Conservation (phyloP, 2,797 vertebrate genomes). For the Decapterus maruadsi region DNA sequence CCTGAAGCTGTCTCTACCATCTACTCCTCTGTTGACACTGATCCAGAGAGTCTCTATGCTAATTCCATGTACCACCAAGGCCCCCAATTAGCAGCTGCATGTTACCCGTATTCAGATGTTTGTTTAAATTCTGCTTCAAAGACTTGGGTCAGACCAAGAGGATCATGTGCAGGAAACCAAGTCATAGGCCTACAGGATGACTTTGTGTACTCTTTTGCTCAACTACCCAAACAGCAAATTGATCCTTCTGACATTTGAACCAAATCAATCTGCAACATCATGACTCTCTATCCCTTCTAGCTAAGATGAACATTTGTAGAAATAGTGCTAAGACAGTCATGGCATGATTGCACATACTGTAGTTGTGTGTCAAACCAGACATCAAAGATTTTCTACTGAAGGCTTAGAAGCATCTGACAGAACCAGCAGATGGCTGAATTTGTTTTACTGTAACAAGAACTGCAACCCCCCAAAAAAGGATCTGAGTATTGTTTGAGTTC, state of each 20-base stretch:
- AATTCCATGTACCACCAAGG: constrained; percentile 1
- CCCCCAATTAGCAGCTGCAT: background rate
- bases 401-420: too few species aligned
- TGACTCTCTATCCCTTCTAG: too few species aligned
- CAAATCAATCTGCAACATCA: too few species aligned
- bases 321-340: too few species aligned
- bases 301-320: too few species aligned
- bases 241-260: background rate
- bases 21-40: background rate
- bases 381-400: too few species aligned
- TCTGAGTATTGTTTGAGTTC: too few species aligned
- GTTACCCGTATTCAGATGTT: background rate
- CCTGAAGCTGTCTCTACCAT: background rate
- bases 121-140: background rate
- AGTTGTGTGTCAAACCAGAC: too few species aligned
- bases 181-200: background rate
- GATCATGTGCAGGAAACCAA: background rate
- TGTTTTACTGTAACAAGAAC: too few species aligned
- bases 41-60: constrained; percentile 7
- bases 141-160: background rate
- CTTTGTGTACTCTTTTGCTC: constrained; percentile 15
- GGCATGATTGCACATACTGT: too few species aligned
- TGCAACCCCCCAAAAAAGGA: too few species aligned
- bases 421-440: too few species aligned
- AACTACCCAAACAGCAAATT: background rate